phyloP scores from a whole-genome alignment of 2,888 invertebrate genomes.

The Cosmia trapezina region DNA sequence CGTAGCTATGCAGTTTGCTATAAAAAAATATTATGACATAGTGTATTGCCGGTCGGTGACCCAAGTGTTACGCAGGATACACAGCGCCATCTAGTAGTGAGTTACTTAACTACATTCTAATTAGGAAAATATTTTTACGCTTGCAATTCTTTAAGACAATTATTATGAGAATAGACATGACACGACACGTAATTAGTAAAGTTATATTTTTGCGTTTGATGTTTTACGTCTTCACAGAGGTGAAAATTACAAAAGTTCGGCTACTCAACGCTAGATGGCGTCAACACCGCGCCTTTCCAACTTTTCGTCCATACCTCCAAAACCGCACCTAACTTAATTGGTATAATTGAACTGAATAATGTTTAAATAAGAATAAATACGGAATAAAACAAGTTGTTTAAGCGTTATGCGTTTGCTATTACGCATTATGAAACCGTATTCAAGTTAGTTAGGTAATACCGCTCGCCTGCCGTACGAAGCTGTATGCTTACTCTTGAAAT shows the following conservation, averaged over 20 bases:
- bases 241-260: slow-evolving; percentile 12
- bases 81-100: slow-evolving; percentile 78
- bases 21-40: slow-evolving; percentile 72
- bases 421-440: slow-evolving; percentile 64
- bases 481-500: no score
- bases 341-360: slow-evolving; percentile 42
- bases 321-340: slow-evolving; percentile 42
- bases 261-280: slow-evolving; percentile 78
- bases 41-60: slow-evolving; percentile 59
- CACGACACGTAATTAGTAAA: background rate
- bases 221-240: background rate
- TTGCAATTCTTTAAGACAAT: background rate
- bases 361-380: slow-evolving; percentile 58
- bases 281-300: slow-evolving; percentile 19
- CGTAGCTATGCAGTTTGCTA: slow-evolving; percentile 64
- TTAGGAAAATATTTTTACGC: slow-evolving; percentile 36
- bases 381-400: slow-evolving; percentile 59
- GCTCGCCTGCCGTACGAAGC: slow-evolving; percentile 29
- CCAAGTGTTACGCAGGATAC: slow-evolving; percentile 49
- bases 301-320: slow-evolving; percentile 14
- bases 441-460: slow-evolving; percentile 64
- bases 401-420: slow-evolving; percentile 59
- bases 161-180: background rate
- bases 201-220: background rate
- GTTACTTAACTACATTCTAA: slow-evolving; percentile 32